phyloP scores from a whole-genome alignment of 2,113 vertebrate species.

The Panthera leo region DNA sequence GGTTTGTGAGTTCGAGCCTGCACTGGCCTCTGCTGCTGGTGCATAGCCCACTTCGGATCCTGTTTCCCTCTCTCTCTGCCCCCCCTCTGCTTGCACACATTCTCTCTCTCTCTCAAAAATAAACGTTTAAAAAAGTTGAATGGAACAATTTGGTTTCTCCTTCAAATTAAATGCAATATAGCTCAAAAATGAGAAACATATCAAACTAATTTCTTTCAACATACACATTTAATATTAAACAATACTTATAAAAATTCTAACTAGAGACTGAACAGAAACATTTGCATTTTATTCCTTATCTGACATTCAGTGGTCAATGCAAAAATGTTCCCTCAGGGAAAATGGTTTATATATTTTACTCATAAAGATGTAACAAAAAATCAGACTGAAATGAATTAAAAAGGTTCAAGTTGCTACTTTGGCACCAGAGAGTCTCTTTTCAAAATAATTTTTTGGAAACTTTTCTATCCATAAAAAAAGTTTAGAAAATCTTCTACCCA shows the following conservation, averaged over 20 bases:
- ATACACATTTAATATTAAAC: background rate
- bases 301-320: conserved; percentile 22
- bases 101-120: too few relatives aligned
- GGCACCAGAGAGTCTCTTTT: conserved; percentile 48
- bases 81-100: too few relatives aligned
- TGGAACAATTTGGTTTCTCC: background rate
- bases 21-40: too few relatives aligned
- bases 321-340: conserved; percentile 33
- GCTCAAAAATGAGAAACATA: background rate
- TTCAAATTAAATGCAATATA: background rate
- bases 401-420: conserved; percentile 36
- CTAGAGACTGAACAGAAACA: background rate
- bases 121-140: too few relatives aligned
- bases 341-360: conserved; percentile 40
- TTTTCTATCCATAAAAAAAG: conserved; percentile 42
- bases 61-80: too few relatives aligned
- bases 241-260: conserved; percentile 44
- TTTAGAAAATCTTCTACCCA: conserved; percentile 36
- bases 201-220: background rate
- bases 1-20: too few relatives aligned
- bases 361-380: conserved; percentile 52
- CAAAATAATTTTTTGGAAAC: conserved; percentile 56
- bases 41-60: too few relatives aligned
- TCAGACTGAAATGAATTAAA: conserved; percentile 28
- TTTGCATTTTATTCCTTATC: conserved; percentile 48